These are phyloP conservation scores for Alethe castanea DNA, from an alignment of 2,113 vertebrate genomes.

Conservation along the genomic window DNA sequence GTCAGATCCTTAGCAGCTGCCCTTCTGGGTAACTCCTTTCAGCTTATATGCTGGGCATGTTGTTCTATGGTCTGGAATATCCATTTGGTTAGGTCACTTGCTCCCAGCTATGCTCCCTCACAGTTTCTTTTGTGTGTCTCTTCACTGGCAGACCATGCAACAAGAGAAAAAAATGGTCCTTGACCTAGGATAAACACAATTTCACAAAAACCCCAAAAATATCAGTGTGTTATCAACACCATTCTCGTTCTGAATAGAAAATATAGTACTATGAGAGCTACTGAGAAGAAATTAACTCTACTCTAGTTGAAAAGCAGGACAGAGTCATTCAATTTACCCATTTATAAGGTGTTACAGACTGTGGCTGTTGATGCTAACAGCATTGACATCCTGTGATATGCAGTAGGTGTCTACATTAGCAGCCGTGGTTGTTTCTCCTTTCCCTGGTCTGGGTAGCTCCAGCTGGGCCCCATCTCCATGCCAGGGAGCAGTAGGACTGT, in stretches of 20 bases:
- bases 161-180: background rate
- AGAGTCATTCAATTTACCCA: background rate
- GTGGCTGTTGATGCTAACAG: fast-evolving
- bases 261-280: background rate
- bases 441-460: background rate
- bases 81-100: background rate
- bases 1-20: background rate
- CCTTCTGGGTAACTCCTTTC: background rate
- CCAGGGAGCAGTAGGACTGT: background rate
- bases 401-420: background rate
- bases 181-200: background rate
- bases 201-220: background rate
- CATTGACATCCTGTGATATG: too few relatives aligned
- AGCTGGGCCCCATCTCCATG: fast-evolving
- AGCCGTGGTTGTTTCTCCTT: background rate
- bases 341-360: background rate
- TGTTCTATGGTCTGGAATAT: background rate
- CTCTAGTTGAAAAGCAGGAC: background rate
- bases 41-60: background rate
- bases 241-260: background rate
- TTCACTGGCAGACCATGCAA: too few relatives aligned
- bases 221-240: background rate
- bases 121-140: background rate
- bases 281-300: background rate
- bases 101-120: background rate